A percentile compares a stretch with the other conserved stretches of the same genome.
These are phyloP conservation scores for Hydropsyche tenuis DNA, from an alignment of 1,140 invertebrate species.

Conservation along the genomic window DNA sequence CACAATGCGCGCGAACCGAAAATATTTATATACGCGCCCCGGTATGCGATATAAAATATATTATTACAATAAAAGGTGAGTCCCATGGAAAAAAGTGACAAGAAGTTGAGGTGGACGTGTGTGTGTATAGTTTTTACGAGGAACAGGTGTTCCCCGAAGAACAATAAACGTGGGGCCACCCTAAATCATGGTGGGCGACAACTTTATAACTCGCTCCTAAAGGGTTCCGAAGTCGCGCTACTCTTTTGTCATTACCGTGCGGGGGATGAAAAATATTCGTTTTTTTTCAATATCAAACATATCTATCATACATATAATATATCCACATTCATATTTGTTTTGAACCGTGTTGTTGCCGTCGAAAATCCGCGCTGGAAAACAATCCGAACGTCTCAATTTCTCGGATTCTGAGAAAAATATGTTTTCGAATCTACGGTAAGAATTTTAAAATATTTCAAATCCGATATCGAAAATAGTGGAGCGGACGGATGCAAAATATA, in stretches of 20 bases:
- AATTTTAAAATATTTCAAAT: too few relatives aligned
- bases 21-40: constrained; percentile 27
- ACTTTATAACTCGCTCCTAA: constrained; percentile 43
- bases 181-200: constrained; percentile 47
- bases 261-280: background rate
- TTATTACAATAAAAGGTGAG: background rate
- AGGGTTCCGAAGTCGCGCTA: background rate
- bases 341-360: too few relatives aligned
- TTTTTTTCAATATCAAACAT: too few relatives aligned
- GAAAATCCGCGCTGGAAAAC: too few relatives aligned
- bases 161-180: constrained; percentile 42
- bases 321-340: too few relatives aligned
- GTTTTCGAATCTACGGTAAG: too few relatives aligned
- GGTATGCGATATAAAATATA: constrained; percentile 26
- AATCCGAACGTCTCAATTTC: too few relatives aligned
- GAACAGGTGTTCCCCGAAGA: constrained; percentile 42
- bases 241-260: constrained; percentile 3
- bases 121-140: constrained; percentile 40
- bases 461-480: too few relatives aligned
- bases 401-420: too few relatives aligned
- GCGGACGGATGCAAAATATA: too few relatives aligned
- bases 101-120: background rate
- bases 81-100: constrained; percentile 10
- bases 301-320: too few relatives aligned
- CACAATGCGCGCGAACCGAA: constrained; percentile 32